Evolutionary conservation across 2,888 invertebrate species (phyloP).

Genomic region (Caenorhabditis sp.): DNA sequence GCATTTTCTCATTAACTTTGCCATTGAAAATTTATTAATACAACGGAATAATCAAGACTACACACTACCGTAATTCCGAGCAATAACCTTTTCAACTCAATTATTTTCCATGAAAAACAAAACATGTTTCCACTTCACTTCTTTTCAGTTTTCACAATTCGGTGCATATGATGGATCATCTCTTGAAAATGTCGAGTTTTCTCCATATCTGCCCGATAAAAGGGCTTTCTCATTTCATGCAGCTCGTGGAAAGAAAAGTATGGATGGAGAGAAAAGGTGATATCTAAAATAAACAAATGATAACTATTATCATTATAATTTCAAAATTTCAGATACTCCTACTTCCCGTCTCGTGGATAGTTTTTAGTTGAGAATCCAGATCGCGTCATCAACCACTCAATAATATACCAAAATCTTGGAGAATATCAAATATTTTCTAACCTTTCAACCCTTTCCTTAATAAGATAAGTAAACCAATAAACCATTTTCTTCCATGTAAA

Average conservation of each 20-base stretch:
- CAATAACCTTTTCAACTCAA: neutral
- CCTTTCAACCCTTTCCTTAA: neutral
- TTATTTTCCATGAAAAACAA: neutral
- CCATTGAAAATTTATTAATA: no score
- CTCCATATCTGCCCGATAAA: conserved; percentile 20
- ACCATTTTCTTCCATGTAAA: neutral
- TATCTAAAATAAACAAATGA: neutral
- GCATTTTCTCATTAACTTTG: no score
- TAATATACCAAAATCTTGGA: no score
- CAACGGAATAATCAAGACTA: neutral
- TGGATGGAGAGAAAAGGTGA: conserved; percentile 35
- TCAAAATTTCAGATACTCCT: conserved; percentile 30
- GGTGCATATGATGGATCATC: conserved; percentile 8
- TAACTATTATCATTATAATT: neutral
- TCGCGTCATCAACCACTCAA: no score
- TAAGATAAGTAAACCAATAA: neutral
- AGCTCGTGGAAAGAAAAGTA: conserved; percentile 38
- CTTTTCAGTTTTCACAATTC: conserved; percentile 27
- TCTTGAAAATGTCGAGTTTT: conserved; percentile 18
- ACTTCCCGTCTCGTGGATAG: conserved; percentile 42
- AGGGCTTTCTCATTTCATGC: conserved; percentile 41
- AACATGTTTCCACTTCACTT: neutral
- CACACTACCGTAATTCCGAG: neutral
- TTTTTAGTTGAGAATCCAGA: neutral
- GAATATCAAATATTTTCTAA: no score